A percentile compares a stretch with the other conserved stretches of the same genome.
These are phyloP conservation scores for Alethe castanea DNA, from an alignment of 2,113 vertebrate genomes.

Conservation along the genomic window DNA sequence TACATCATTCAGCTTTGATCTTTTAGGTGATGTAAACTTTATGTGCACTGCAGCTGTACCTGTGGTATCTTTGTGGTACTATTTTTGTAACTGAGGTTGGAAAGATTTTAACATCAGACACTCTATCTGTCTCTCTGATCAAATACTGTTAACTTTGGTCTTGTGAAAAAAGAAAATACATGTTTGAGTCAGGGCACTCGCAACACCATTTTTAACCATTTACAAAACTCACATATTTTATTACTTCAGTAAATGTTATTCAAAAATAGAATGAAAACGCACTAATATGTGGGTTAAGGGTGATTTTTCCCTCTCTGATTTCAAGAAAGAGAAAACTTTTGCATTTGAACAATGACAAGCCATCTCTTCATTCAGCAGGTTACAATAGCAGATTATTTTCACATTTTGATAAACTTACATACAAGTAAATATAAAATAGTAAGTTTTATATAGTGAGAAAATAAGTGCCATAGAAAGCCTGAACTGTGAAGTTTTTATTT, in stretches of 20 bases:
- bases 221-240: background rate
- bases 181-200: background rate
- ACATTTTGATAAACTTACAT: background rate
- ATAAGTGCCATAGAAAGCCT: background rate
- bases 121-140: slow-evolving; percentile 5
- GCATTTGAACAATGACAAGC: background rate
- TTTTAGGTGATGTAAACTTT: background rate
- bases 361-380: background rate
- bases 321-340: background rate
- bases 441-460: background rate
- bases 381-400: background rate
- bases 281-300: background rate
- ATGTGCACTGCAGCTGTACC: background rate
- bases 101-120: slow-evolving; percentile 21
- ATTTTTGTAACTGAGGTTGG: slow-evolving; percentile 36
- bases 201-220: background rate
- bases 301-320: background rate
- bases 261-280: background rate
- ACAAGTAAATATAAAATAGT: background rate
- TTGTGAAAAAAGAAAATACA: background rate
- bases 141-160: background rate
- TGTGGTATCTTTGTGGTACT: background rate
- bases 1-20: background rate
- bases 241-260: background rate
- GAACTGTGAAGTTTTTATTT: background rate